Conservation (phyloP, 2,113 vertebrate genomes). For the Struthio camelus region DNA sequence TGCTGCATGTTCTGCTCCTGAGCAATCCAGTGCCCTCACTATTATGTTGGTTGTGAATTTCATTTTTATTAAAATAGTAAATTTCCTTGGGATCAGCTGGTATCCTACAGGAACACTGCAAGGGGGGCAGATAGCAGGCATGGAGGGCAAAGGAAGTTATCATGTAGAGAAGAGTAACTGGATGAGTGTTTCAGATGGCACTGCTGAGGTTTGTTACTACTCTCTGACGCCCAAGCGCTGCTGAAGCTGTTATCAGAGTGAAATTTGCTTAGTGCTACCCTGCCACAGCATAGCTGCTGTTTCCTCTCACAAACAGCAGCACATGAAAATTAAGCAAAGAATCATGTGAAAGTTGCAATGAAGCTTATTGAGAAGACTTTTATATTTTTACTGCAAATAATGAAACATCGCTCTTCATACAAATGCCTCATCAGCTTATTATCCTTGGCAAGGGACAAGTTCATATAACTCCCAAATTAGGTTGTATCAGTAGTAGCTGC, state of each 20-base stretch:
- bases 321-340: not conserved
- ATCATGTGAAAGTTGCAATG: not conserved
- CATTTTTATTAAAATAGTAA: constrained; percentile 22
- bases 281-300: not conserved
- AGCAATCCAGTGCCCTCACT: not conserved
- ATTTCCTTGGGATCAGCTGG: not conserved
- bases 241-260: not conserved
- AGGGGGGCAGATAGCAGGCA: not conserved
- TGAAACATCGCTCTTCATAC: constrained; percentile 6
- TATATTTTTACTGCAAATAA: constrained; percentile 1
- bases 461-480: not conserved
- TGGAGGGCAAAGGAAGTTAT: not conserved
- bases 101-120: not conserved
- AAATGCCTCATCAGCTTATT: constrained; percentile 32
- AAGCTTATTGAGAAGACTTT: not conserved
- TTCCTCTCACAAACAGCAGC: not conserved
- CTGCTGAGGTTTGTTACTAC: not conserved
- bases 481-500: constrained; percentile 32
- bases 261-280: not conserved
- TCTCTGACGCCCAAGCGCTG: not conserved
- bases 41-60: not conserved
- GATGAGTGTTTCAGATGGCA: not conserved
- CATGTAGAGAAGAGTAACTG: not conserved
- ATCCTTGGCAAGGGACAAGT: not conserved
- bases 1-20: not conserved